Conservation (phyloP, 2,888 invertebrate genomes). For the Polymixis lichenea region DNA sequence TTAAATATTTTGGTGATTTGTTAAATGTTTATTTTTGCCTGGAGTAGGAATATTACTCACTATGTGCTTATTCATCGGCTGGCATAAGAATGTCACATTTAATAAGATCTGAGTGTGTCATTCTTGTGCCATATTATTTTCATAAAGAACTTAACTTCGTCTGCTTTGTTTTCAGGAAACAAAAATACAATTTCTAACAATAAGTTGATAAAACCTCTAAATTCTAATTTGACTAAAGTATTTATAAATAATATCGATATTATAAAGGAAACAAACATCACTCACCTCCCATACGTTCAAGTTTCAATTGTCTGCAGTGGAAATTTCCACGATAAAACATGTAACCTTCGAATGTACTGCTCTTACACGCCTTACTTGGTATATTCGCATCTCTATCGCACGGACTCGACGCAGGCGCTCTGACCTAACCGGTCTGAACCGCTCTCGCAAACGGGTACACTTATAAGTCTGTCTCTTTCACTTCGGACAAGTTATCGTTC, state of each 20-base stretch:
- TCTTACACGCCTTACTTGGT: slow-evolving; percentile 73
- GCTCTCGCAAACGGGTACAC: slow-evolving; percentile 73
- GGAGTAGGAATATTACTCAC: not conserved
- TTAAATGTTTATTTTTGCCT: slow-evolving; percentile 20
- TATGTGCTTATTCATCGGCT: not conserved
- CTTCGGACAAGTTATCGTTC: slow-evolving; percentile 83
- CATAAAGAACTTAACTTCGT: not conserved
- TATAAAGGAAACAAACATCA: slow-evolving; percentile 68
- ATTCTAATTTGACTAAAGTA: not conserved
- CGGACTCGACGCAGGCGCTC: slow-evolving; percentile 87
- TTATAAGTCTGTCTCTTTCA: slow-evolving; percentile 82
- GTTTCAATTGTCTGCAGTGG: slow-evolving; percentile 90
- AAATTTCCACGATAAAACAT: slow-evolving; percentile 90
- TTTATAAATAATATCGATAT: slow-evolving; percentile 64
- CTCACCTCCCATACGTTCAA: slow-evolving; percentile 83
- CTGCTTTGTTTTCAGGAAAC: not conserved
- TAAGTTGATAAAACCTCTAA: not conserved
- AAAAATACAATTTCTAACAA: not conserved
- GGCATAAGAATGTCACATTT: not conserved
- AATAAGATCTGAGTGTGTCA: not conserved
- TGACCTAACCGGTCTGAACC: slow-evolving; percentile 84
- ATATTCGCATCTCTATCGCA: slow-evolving; percentile 80
- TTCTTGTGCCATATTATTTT: not conserved
- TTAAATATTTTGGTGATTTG: slow-evolving; percentile 35
- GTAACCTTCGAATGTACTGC: slow-evolving; percentile 83